These are phyloP conservation scores for Limenitis arthemis DNA, from an alignment of 2,888 invertebrate species.

Conservation along the genomic window DNA sequence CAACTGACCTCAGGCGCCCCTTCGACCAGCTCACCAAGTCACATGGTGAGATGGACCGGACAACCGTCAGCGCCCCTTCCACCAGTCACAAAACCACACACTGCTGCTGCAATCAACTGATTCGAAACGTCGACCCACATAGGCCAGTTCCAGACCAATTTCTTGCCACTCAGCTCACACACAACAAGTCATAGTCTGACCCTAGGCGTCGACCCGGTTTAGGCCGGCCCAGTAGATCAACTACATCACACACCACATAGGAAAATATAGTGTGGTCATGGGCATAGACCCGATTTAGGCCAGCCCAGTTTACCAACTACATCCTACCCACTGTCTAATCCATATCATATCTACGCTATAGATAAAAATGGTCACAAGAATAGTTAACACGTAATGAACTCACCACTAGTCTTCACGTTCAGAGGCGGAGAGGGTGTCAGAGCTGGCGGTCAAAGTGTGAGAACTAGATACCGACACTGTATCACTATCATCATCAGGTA, in stretches of 20 bases:
- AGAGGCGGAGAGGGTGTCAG: constrained; percentile 1
- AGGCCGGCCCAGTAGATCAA: neutral
- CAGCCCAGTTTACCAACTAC: too few relatives aligned
- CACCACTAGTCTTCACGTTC: neutral
- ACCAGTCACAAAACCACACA: neutral
- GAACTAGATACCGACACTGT: neutral
- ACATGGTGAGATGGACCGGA: constrained; percentile 5
- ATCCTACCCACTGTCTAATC: too few relatives aligned
- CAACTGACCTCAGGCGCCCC: constrained; percentile 1
- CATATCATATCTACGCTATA: too few relatives aligned
- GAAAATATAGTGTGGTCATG: too few relatives aligned
- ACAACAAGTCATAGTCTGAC: neutral
- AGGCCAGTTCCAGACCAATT: constrained; percentile 1
- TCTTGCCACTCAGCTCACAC: neutral
- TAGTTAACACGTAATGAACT: neutral
- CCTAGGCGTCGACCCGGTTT: neutral
- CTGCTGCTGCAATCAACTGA: neutral
- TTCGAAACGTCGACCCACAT: constrained; percentile 2
- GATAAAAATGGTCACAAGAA: neutral
- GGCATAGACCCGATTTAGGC: too few relatives aligned
- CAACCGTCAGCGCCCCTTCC: constrained; percentile 3
- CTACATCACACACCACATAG: neutral
- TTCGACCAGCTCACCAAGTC: constrained; percentile 1
- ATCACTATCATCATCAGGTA: constrained; percentile 2
- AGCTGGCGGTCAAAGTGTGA: neutral